Percentiles rank a stretch among this genome's conserved stretches.
These are phyloP conservation scores for Haliclona indistincta DNA, from an alignment of 37 sponge, comb jelly and placozoan species.

Conservation along the genomic window DNA sequence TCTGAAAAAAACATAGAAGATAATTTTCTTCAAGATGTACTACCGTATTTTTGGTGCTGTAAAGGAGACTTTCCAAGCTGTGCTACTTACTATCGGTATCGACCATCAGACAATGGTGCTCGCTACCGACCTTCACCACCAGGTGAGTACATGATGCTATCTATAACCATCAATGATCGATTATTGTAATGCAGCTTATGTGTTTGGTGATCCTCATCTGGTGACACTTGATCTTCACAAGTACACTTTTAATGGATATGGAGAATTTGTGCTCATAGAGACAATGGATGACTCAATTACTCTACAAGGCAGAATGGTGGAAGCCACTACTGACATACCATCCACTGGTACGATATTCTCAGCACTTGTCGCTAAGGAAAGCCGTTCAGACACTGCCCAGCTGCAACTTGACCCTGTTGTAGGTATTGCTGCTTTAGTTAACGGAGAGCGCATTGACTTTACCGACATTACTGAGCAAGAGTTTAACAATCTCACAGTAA, in stretches of 20 bases:
- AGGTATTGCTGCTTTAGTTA: background rate
- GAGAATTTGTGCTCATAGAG: conserved; percentile 68
- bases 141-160: conserved; percentile 1
- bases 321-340: conserved; percentile 16
- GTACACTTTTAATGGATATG: conserved; percentile 78
- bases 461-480: background rate
- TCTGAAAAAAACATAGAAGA: background rate
- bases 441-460: conserved; percentile 29
- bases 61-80: conserved; percentile 12
- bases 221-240: conserved; percentile 66
- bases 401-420: background rate
- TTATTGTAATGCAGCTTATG: conserved; percentile 52
- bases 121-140: conserved; percentile 8
- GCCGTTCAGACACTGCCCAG: conserved; percentile 25
- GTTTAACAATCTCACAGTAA: conserved; percentile 16
- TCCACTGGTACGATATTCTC: conserved; percentile 74
- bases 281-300: conserved; percentile 55
- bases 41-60: conserved; percentile 27
- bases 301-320: conserved; percentile 69
- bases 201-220: conserved; percentile 73
- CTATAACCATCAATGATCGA: background rate
- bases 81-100: background rate
- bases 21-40: conserved; percentile 9
- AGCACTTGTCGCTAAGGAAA: conserved; percentile 46
- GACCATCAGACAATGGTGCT: conserved; percentile 23